A percentile compares a stretch with the other conserved stretches of the same genome.
These are phyloP conservation scores for Whitmania pigra DNA, from an alignment of 1,140 invertebrate species.

Conservation along the genomic window DNA sequence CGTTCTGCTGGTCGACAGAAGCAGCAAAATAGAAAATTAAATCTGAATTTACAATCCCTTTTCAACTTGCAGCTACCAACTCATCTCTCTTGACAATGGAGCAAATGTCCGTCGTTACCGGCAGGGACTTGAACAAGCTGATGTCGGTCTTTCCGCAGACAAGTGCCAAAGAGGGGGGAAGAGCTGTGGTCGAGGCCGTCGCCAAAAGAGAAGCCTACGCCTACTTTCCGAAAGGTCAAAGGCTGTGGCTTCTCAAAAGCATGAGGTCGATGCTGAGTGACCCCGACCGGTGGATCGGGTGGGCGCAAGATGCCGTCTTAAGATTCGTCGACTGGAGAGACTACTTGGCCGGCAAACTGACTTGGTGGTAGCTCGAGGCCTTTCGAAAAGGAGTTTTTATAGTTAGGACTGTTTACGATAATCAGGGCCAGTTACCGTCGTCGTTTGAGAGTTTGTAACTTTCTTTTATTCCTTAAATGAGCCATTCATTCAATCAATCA, in stretches of 20 bases:
- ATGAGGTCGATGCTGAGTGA: not conserved
- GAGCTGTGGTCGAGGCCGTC: not conserved
- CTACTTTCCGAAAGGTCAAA: slow-evolving; percentile 7
- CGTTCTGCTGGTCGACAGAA: too few species aligned
- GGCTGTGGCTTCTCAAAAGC: not conserved
- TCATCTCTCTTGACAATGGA: not conserved
- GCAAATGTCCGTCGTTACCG: not conserved
- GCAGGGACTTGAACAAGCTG: not conserved
- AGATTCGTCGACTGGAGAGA: too few species aligned
- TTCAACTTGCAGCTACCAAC: slow-evolving; percentile 5
- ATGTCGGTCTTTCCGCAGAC: not conserved
- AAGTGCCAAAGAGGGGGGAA: not conserved
- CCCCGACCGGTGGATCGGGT: not conserved
- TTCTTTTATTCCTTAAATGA: too few species aligned
- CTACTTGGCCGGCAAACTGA: too few species aligned
- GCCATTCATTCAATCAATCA: too few species aligned
- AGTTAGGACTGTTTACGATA: too few species aligned
- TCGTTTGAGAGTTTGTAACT: too few species aligned
- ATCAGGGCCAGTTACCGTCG: too few species aligned
- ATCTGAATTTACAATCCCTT: not conserved
- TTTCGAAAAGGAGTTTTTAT: too few species aligned
- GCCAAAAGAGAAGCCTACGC: slow-evolving; percentile 9
- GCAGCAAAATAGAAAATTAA: not conserved
- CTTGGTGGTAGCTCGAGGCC: too few species aligned
- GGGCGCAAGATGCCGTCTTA: not conserved